Conservation (phyloP, 2,797 vertebrate species). For the Triplophysa yarkandensis region DNA sequence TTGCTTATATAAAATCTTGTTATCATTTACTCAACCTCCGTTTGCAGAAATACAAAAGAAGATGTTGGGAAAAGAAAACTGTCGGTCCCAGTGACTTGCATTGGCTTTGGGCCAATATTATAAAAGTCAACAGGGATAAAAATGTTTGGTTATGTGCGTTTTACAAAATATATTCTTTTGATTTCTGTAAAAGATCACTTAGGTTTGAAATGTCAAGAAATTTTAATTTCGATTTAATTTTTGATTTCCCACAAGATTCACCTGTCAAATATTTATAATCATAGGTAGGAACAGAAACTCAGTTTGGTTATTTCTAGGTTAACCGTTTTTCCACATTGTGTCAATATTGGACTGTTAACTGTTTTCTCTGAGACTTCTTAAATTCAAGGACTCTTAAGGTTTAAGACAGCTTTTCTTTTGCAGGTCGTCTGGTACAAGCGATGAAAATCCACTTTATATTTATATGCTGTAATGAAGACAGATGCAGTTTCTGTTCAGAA, state of each 20-base stretch:
- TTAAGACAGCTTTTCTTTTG: neutral
- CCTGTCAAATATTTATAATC: neutral
- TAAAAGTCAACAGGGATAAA: too few species aligned
- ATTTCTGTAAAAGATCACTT: too few species aligned
- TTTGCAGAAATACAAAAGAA: too few species aligned
- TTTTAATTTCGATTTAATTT: too few species aligned
- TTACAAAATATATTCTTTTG: too few species aligned
- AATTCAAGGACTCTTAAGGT: neutral
- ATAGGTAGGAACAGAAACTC: neutral
- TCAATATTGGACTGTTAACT: neutral
- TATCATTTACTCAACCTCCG: too few species aligned
- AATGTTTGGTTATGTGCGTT: too few species aligned
- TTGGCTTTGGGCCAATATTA: too few species aligned
- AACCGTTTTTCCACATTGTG: neutral
- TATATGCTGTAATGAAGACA: neutral
- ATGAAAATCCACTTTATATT: neutral
- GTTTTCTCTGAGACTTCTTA: neutral
- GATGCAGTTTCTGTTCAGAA: neutral
- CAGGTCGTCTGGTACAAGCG: neutral
- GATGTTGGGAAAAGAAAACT: too few species aligned
- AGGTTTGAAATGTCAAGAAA: too few species aligned
- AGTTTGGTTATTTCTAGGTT: neutral
- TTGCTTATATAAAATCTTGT: too few species aligned
- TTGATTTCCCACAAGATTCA: neutral
- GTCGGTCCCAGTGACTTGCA: too few species aligned